Percentiles rank a stretch among this genome's conserved stretches.
phyloP scores from a whole-genome alignment of 2,888 invertebrate genomes.

The Hedya salicella region DNA sequence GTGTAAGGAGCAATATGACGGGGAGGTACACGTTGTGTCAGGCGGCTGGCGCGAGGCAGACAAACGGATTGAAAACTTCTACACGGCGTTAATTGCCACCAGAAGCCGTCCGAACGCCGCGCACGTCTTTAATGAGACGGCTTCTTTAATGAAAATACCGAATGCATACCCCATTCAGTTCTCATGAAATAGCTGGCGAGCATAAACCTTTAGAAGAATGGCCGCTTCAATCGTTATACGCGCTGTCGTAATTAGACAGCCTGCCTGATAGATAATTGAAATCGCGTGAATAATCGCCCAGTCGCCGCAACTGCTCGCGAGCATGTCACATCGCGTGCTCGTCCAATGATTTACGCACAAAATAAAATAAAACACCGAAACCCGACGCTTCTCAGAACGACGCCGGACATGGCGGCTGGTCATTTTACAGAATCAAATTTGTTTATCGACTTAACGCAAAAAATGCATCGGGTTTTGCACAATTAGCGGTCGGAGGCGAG shows the following conservation, averaged over 20 bases:
- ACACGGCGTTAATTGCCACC: constrained; percentile 76
- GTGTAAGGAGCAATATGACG: constrained; percentile 56
- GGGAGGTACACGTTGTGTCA: constrained; percentile 63
- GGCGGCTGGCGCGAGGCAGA: constrained; percentile 48
- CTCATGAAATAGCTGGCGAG: constrained; percentile 40
- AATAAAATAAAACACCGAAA: constrained; percentile 60
- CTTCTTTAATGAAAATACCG: constrained; percentile 81
- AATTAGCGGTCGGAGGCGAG: constrained; percentile 8
- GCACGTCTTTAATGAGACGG: constrained; percentile 80
- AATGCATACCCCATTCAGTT: constrained; percentile 62
- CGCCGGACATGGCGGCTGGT: constrained; percentile 42
- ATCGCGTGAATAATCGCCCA: constrained; percentile 69
- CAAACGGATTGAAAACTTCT: constrained; percentile 73
- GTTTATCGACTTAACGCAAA: constrained; percentile 47
- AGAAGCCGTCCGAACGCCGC: constrained; percentile 63
- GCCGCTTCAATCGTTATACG: constrained; percentile 44
- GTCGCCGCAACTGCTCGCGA: constrained; percentile 60
- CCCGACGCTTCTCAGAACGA: constrained; percentile 60
- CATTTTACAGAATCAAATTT: constrained; percentile 47
- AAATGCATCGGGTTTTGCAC: constrained; percentile 28
- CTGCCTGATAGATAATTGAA: constrained; percentile 69
- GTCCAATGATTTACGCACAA: constrained; percentile 55
- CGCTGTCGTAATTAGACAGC: constrained; percentile 64
- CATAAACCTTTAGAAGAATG: constrained; percentile 39
- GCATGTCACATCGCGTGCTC: constrained; percentile 74